Percentiles rank a stretch among this genome's conserved stretches.
These are phyloP conservation scores for Parazoanthus swiftii DNA, from an alignment of 92 coral and sea anemone genomes.

Conservation along the genomic window DNA sequence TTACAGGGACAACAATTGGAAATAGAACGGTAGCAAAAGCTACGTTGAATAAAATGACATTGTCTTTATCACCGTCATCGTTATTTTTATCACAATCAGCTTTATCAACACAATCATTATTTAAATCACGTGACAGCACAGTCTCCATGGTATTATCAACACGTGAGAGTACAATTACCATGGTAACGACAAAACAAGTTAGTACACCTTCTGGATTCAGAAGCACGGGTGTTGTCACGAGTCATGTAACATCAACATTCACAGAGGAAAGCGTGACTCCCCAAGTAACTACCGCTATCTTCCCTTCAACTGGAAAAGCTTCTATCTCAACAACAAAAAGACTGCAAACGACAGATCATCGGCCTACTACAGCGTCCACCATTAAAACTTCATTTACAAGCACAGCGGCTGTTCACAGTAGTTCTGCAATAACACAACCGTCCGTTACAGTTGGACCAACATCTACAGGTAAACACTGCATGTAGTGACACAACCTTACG, in stretches of 20 bases:
- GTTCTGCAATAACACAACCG: neutral
- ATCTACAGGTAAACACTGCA: neutral
- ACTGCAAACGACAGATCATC: neutral
- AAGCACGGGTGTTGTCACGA: neutral
- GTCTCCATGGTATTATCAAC: neutral
- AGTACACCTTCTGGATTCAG: neutral
- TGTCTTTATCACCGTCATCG: neutral
- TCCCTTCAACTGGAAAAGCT: neutral
- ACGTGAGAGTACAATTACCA: neutral
- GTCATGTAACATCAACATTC: neutral
- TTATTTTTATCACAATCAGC: neutral
- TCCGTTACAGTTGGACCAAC: constrained; percentile 4
- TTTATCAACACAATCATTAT: neutral
- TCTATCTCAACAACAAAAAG: neutral
- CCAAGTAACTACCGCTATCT: neutral
- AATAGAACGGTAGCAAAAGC: too few relatives aligned
- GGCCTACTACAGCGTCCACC: neutral
- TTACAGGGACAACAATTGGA: neutral
- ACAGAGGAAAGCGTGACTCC: too few relatives aligned
- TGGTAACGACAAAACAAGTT: neutral
- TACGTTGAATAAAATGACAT: neutral
- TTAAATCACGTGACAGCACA: neutral
- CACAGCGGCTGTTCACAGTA: neutral
- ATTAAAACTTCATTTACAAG: neutral
- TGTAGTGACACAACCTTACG: too few relatives aligned